Base-by-base conservation (phyloP, 1,140 invertebrate genomes). In the Drosophila nasuta region DNA sequence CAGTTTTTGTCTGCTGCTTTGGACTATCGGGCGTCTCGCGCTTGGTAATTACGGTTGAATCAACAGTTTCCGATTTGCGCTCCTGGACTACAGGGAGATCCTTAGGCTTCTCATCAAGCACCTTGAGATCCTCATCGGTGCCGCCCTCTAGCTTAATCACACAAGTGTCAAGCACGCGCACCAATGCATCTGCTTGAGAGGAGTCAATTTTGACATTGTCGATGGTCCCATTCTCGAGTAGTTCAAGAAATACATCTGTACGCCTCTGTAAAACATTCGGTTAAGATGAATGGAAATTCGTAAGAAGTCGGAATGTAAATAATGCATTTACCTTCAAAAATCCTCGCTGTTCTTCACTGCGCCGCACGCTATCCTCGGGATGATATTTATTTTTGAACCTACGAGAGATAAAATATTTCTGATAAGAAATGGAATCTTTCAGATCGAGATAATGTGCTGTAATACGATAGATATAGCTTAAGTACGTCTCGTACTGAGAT, bases 361-460 rank as follows among this genome's bases (percentile, higher is more conserved):
- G 94, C 93, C 97, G 98, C 5, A 97, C 94, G 58, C 96, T 97
- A 87, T 99, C 98, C 93, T 99, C 98, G 3, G 99, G 99, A 93
- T 99, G 98, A 92, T 99, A 99, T 93, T 99, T 99, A 75, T 97
- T 96, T 93, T 98, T 98, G 94, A 99, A 99, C 99, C 99, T 99
- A 93, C 5, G 78, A 66, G 75, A 78, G 51, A 80, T 7, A 71
- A 57, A 46, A 30, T 10, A 13, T 4, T 38, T 8, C 5, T 15
- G 1, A 7, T 17, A 5, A 5, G 20, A 8, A 57, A 8, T 11
- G 1, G 8, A 7, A 3, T 25, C 20, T 52, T 52, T 6, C 10
- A 10, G 6, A 41, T 2, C 5, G 13, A 56, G 2, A 15, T 33
- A 20, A 15, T 20, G 20, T 20, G 20, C 3, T 20, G 20, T 20